phyloP scores from a whole-genome alignment of 2,888 invertebrate genomes.

The Diplolepis rosae region DNA sequence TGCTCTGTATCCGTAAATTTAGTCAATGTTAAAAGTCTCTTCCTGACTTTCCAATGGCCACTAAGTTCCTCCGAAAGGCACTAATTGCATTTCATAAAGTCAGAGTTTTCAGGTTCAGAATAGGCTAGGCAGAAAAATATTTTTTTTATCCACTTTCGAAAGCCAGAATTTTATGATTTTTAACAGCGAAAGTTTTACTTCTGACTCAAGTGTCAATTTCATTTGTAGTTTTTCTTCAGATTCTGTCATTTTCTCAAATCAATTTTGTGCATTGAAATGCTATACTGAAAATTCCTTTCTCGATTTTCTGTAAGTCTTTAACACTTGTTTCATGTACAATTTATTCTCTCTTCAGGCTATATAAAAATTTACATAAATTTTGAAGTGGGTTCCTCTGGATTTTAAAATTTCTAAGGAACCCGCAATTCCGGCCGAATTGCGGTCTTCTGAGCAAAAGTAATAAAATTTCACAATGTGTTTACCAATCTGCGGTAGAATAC shows the following conservation, averaged over 20 bases:
- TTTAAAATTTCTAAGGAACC: background rate
- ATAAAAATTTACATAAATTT: background rate
- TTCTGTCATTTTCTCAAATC: too few species aligned
- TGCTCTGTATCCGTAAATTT: slow-evolving; percentile 22
- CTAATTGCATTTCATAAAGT: background rate
- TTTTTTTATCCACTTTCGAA: background rate
- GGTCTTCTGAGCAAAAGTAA: slow-evolving; percentile 23
- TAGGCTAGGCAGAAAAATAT: background rate
- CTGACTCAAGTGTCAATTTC: background rate
- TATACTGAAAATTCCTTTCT: too few species aligned
- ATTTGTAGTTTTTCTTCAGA: background rate
- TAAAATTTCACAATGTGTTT: slow-evolving; percentile 55
- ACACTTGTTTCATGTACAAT: too few species aligned
- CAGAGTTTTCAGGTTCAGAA: background rate
- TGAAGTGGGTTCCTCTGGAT: background rate
- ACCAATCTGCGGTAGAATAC: slow-evolving; percentile 49
- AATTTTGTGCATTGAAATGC: too few species aligned
- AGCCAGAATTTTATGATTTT: background rate
- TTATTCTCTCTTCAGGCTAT: background rate
- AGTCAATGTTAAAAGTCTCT: slow-evolving; percentile 33
- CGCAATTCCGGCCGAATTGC: background rate
- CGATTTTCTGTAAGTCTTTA: too few species aligned
- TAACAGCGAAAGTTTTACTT: background rate
- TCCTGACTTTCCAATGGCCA: slow-evolving; percentile 6
- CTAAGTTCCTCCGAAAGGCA: background rate